These are phyloP conservation scores for Neomonachus schauinslandi DNA, from an alignment of 2,113 vertebrate species.

Conservation along the genomic window DNA sequence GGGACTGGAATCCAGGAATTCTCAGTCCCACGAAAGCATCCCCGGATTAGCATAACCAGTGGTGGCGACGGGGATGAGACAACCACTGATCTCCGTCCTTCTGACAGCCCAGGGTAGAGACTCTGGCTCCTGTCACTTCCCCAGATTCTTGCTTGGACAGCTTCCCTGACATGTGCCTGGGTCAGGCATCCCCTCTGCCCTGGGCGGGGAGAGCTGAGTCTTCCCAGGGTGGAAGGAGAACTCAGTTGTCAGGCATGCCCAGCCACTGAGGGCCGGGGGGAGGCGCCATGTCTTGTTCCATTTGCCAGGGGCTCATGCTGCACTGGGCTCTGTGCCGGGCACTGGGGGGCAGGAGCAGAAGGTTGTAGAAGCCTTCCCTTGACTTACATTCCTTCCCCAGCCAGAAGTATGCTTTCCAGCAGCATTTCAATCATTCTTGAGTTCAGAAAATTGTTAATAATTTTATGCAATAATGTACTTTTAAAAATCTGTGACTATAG, in stretches of 20 bases:
- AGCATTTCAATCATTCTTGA: not conserved
- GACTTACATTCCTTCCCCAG: not conserved
- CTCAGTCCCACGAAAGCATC: not conserved
- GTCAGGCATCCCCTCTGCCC: not conserved
- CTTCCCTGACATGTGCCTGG: not conserved
- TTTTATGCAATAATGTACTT: not conserved
- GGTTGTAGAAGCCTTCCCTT: not conserved
- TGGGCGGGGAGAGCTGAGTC: not conserved
- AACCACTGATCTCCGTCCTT: not conserved
- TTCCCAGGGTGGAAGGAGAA: not conserved
- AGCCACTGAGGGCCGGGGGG: not conserved
- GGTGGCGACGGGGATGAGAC: not conserved
- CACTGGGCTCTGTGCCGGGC: not conserved
- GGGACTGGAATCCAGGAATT: not conserved
- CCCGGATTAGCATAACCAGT: not conserved
- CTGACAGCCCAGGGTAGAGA: not conserved
- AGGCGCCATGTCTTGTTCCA: fast-evolving
- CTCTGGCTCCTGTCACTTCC: constrained; percentile 17
- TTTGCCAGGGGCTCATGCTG: not conserved
- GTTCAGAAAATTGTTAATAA: not conserved
- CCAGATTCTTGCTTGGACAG: not conserved
- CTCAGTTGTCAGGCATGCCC: not conserved
- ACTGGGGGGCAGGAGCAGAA: not conserved
- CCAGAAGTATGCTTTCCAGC: not conserved
- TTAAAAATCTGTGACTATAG: not conserved